These are phyloP conservation scores for Mungos mungo DNA, from an alignment of 2,113 vertebrate genomes.

Conservation along the genomic window DNA sequence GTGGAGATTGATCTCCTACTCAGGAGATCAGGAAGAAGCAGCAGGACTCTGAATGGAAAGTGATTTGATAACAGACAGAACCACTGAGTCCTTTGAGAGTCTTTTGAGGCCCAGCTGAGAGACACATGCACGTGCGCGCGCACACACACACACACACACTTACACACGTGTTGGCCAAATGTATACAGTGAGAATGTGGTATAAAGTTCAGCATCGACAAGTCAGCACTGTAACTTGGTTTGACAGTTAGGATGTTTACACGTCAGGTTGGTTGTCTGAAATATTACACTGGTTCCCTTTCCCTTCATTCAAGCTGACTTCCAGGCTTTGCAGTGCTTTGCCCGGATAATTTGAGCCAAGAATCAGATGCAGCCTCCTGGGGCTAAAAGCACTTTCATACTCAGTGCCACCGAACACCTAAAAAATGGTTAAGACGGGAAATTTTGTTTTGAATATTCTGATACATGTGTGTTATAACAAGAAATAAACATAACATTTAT, in stretches of 20 bases:
- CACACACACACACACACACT: background rate
- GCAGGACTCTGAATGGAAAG: background rate
- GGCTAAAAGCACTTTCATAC: background rate
- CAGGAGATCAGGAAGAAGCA: background rate
- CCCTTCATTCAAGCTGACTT: background rate
- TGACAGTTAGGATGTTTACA: background rate
- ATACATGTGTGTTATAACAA: background rate
- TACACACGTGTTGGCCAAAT: background rate
- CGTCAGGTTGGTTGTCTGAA: background rate
- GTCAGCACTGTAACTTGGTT: background rate
- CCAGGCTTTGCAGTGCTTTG: background rate
- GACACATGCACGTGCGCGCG: background rate
- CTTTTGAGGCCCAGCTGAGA: background rate
- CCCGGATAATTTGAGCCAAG: background rate
- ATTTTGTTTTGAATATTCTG: background rate
- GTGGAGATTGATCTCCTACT: background rate
- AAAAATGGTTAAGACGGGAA: background rate
- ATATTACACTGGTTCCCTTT: background rate
- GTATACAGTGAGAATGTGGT: background rate
- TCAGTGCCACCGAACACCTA: background rate
- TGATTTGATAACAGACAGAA: background rate
- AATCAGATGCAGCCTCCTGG: background rate
- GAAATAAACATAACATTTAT: background rate
- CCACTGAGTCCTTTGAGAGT: background rate
- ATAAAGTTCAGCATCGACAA: background rate